Evolutionary conservation across 2,797 vertebrate genomes (phyloP), one percentile per base, ranked within the genome.

Genomic region (Emys orbicularis): DNA sequence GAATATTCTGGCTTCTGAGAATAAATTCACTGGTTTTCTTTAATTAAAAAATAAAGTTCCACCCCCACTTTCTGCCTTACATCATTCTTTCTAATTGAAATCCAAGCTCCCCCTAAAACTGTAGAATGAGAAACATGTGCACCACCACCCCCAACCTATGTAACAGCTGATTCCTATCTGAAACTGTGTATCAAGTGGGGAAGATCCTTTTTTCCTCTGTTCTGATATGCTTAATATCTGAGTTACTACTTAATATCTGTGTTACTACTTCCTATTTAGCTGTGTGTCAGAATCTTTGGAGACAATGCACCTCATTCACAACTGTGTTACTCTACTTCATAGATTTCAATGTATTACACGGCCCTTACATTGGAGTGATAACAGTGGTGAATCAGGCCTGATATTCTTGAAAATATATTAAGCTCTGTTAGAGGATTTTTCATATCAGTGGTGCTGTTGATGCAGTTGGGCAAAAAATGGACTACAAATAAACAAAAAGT

Each of bases 1-100:
- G 23, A 89, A 89, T 82, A 91, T 95, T 87, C 87, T 97, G 92
- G 86, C 86, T 93, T 94, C 87, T 68, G 90, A 95, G 77, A 93
- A 95, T 31, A 86, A 84, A 91, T 25, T 84, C 80, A 84, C 47
- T 34, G 3, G 54, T 49, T 95, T 92, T 49, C 86, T 96, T 94
- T 95, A 89, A 95, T 92, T 87, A 85, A 90, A 97, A 89, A 77
- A 83, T 59, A 47, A 54, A 83, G 59, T 74, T 90, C 54, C 4
- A 68, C 57, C 57, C 29, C 57, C 29, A 93, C 15, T 68, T 87
- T 59, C 15, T 88, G 9, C 53, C 87, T 56, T 53, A 54, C 74
- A 56, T 23, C 12, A 61, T n/a, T 79, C 83, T 81, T 27, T 82
- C 83, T 96, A 81, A 82, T 95, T 91, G 90, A 93, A 91, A 53